These are phyloP conservation scores for Tursiops truncatus DNA, from an alignment of 2,113 vertebrate genomes.

Conservation along the genomic window DNA sequence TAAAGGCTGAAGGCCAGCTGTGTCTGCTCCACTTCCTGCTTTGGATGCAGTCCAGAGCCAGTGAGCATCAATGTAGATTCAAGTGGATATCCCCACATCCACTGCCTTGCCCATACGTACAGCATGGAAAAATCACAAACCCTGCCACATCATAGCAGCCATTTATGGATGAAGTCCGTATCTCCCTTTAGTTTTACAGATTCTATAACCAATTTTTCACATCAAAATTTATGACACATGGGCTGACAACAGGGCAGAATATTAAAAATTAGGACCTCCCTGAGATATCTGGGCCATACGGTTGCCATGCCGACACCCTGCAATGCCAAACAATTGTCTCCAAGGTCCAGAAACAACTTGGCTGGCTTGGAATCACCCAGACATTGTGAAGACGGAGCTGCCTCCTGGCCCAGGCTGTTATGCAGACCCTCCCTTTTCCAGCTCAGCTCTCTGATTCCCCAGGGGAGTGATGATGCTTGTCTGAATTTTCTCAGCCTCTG, in stretches of 20 bases:
- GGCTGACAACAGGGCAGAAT: slow-evolving; percentile 44
- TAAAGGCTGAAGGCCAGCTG: not conserved
- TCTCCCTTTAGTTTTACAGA: slow-evolving; percentile 19
- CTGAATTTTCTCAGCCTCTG: slow-evolving; percentile 66
- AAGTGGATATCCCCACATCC: not conserved
- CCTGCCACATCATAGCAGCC: not conserved
- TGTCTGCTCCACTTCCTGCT: not conserved
- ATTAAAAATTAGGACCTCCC: slow-evolving; percentile 45
- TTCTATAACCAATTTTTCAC: slow-evolving; percentile 12
- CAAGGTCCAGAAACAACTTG: slow-evolving; percentile 55
- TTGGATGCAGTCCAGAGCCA: not conserved
- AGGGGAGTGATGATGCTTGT: slow-evolving; percentile 38
- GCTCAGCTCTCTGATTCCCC: slow-evolving; percentile 36
- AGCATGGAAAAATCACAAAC: not conserved
- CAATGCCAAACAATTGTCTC: slow-evolving; percentile 42
- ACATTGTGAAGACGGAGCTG: not conserved
- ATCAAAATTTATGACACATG: slow-evolving; percentile 56
- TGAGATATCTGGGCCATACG: slow-evolving; percentile 16
- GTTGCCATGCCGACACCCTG: slow-evolving; percentile 65
- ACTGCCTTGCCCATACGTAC: not conserved
- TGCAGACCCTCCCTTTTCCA: slow-evolving; percentile 55
- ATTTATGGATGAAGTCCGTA: not conserved
- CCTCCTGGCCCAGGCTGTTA: not conserved
- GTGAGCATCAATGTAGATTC: not conserved
- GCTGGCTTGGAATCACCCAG: slow-evolving; percentile 32